phyloP scores from a whole-genome alignment of 1,140 invertebrate genomes.

The Brachionus rubens region DNA sequence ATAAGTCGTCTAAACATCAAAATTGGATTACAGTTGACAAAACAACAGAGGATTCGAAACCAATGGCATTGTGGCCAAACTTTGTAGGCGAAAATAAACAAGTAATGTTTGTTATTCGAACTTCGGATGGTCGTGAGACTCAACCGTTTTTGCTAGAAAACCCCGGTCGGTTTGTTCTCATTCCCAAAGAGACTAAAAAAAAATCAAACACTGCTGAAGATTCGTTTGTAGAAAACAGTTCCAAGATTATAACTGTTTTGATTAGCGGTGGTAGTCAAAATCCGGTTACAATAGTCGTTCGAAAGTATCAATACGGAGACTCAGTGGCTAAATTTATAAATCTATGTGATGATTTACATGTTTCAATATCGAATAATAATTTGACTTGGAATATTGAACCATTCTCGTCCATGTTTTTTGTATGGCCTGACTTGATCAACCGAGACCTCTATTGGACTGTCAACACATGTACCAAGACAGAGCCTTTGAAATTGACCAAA shows the following conservation, averaged over 20 bases:
- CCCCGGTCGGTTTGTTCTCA: conserved; percentile 20
- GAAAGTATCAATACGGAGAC: conserved; percentile 40
- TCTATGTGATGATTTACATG: conserved; percentile 21
- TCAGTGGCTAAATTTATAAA: conserved; percentile 42
- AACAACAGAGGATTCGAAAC: neutral
- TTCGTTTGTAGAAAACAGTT: neutral
- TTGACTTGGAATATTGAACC: conserved; percentile 33
- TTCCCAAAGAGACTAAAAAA: neutral
- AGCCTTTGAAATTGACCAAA: conserved; percentile 29
- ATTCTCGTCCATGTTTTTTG: conserved; percentile 25
- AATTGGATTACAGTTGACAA: conserved; percentile 4
- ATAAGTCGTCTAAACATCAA: neutral
- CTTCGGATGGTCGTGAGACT: neutral
- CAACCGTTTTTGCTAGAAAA: conserved; percentile 33
- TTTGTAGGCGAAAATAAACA: neutral
- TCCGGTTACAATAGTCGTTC: conserved; percentile 22
- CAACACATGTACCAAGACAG: neutral
- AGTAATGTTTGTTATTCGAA: neutral
- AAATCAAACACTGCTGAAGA: neutral
- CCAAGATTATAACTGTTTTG: conserved; percentile 29
- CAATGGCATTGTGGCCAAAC: conserved; percentile 7
- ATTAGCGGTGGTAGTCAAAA: conserved; percentile 35
- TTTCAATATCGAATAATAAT: neutral
- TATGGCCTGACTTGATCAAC: conserved; percentile 3
- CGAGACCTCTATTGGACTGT: conserved; percentile 20